A percentile compares a stretch with the other conserved stretches of the same genome.
phyloP scores from a whole-genome alignment of 2,113 vertebrate species.

The Aix galericulata region DNA sequence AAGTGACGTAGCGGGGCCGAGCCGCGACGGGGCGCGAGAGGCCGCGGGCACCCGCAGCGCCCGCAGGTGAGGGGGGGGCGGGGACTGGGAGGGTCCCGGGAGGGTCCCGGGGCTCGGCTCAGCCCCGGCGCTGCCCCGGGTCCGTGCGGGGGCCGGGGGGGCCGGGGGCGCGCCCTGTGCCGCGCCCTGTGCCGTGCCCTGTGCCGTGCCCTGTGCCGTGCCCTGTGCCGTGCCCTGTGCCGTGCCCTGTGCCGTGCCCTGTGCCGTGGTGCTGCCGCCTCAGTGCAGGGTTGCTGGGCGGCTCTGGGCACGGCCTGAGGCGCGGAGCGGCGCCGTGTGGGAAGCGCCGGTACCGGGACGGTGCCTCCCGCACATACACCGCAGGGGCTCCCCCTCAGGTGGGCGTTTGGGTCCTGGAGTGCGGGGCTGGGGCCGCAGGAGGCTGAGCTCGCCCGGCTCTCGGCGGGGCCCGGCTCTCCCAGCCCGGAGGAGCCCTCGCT shows the following conservation, averaged over 20 bases:
- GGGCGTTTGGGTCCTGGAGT: rapidly evolving
- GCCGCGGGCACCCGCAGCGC: too few species aligned
- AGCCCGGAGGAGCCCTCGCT: background rate
- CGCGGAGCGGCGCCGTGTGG: background rate
- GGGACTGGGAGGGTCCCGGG: background rate
- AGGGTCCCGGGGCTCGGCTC: too few species aligned
- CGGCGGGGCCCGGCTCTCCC: background rate
- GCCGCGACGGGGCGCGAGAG: too few species aligned
- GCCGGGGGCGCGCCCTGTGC: too few species aligned
- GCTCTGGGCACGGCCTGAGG: background rate
- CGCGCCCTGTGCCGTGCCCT: too few species aligned
- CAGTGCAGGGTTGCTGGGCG: background rate
- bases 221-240: too few species aligned
- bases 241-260: too few species aligned
- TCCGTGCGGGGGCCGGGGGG: background rate
- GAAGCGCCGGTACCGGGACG: rapidly evolving
- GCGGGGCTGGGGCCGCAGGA: rapidly evolving
- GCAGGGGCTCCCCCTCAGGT: background rate
- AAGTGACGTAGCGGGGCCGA: too few species aligned
- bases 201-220: too few species aligned
- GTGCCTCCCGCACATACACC: background rate
- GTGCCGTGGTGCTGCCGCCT: too few species aligned
- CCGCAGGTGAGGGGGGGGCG: background rate
- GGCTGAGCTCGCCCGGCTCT: background rate
- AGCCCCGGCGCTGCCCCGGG: too few species aligned